Evolutionary conservation across 2,797 vertebrate species (phyloP).

Genomic region (Australoheros facetus): DNA sequence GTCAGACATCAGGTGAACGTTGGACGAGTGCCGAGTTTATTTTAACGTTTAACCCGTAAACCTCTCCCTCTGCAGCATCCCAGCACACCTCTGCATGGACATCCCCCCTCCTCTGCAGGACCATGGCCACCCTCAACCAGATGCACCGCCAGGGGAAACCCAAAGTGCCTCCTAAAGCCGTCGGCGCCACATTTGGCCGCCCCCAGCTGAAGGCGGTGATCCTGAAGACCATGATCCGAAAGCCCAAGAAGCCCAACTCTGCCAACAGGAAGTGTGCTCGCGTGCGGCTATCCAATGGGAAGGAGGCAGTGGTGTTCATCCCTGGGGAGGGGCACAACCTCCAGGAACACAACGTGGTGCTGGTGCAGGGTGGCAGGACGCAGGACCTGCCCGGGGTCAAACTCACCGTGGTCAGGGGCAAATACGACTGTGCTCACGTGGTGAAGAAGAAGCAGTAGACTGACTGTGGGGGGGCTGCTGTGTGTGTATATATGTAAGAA

Average conservation of each 20-base stretch:
- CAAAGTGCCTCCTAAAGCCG: background rate
- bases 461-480: background rate
- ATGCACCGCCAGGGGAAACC: conserved; percentile 87
- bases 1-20: background rate
- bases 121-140: conserved; percentile 93
- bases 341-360: conserved; percentile 92
- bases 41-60: background rate
- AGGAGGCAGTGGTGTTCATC: conserved; percentile 87
- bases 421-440: conserved; percentile 93
- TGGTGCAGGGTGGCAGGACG: conserved; percentile 88
- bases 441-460: conserved; percentile 86
- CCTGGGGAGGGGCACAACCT: conserved; percentile 93
- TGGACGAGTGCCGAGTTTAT: background rate
- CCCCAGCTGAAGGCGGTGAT: conserved; percentile 91
- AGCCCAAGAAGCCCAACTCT: conserved; percentile 96
- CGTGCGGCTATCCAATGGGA: conserved; percentile 88
- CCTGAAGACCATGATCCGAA: conserved; percentile 89
- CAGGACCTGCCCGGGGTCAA: conserved; percentile 94
- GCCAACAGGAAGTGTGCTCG: conserved; percentile 92
- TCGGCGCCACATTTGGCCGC: conserved; percentile 78
- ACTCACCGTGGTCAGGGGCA: conserved; percentile 88
- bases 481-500: background rate
- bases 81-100: conserved; percentile 60
- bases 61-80: conserved; percentile 50
- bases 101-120: conserved; percentile 58